These are phyloP conservation scores for Lacerta viridis DNA, from an alignment of 2,797 vertebrate genomes.

Conservation along the genomic window DNA sequence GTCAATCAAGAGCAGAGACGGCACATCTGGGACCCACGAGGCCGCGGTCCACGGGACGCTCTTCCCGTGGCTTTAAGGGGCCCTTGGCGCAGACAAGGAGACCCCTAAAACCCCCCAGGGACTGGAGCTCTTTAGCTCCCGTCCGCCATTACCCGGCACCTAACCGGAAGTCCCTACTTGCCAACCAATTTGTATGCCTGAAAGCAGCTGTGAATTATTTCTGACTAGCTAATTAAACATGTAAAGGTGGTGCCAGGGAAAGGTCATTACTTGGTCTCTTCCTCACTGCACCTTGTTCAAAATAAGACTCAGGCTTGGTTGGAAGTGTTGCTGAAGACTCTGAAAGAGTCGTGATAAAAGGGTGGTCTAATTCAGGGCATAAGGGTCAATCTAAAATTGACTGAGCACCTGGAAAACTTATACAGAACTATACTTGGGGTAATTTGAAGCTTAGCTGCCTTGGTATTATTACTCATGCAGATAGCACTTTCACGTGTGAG, in stretches of 20 bases:
- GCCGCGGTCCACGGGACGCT: too few species aligned
- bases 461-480: conserved; percentile 17
- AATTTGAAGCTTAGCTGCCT: conserved; percentile 4
- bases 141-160: too few species aligned
- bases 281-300: not conserved
- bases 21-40: too few species aligned
- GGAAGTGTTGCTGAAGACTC: conserved; percentile 1
- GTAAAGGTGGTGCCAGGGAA: not conserved
- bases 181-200: not conserved
- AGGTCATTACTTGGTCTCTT: not conserved
- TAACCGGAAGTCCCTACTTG: too few species aligned
- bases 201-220: conserved; percentile 11
- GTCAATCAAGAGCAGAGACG: too few species aligned
- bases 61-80: too few species aligned
- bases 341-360: not conserved
- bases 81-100: too few species aligned
- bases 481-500: conserved; percentile 4
- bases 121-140: too few species aligned
- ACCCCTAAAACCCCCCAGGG: too few species aligned
- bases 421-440: not conserved
- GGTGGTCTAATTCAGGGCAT: not conserved
- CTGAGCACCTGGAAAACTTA: not conserved
- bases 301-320: not conserved
- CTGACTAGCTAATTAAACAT: conserved; percentile 9
- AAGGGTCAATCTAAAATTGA: not conserved